phyloP scores from a whole-genome alignment of 2,888 invertebrate species.

The Agrotis clavis region DNA sequence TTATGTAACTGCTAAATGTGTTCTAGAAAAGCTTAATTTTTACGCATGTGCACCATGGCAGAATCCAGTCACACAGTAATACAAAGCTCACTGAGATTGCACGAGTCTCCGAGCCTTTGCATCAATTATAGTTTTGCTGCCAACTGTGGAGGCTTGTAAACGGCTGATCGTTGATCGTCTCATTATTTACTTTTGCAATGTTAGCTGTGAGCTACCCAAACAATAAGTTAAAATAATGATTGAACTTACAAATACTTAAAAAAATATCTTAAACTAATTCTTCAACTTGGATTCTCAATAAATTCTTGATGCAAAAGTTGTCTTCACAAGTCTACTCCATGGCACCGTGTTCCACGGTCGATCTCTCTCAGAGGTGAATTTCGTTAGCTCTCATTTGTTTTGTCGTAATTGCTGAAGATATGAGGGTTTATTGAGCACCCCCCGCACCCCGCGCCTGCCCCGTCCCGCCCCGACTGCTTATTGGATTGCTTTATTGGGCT shows the following conservation, averaged over 20 bases:
- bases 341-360: conserved; percentile 62
- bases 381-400: conserved; percentile 90
- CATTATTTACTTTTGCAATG: too few species aligned
- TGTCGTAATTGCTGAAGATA: conserved; percentile 89
- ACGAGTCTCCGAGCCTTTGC: too few species aligned
- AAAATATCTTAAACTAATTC: neutral
- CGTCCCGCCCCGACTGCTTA: conserved; percentile 76
- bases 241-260: too few species aligned
- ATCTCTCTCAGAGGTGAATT: conserved; percentile 87
- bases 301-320: neutral
- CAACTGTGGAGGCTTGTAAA: too few species aligned
- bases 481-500: conserved; percentile 85
- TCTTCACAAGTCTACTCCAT: conserved; percentile 66
- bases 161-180: too few species aligned
- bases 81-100: too few species aligned
- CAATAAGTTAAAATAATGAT: too few species aligned
- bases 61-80: too few species aligned
- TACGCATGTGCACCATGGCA: too few species aligned
- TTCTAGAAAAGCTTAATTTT: neutral
- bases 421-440: conserved; percentile 80
- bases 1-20: neutral
- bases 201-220: too few species aligned
- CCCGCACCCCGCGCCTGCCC: conserved; percentile 54
- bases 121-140: too few species aligned
- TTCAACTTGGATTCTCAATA: neutral